Percentiles rank a stretch among this genome's conserved stretches.
These are phyloP conservation scores for Drosophila helvetica DNA, from an alignment of 2,888 invertebrate genomes.

Conservation along the genomic window DNA sequence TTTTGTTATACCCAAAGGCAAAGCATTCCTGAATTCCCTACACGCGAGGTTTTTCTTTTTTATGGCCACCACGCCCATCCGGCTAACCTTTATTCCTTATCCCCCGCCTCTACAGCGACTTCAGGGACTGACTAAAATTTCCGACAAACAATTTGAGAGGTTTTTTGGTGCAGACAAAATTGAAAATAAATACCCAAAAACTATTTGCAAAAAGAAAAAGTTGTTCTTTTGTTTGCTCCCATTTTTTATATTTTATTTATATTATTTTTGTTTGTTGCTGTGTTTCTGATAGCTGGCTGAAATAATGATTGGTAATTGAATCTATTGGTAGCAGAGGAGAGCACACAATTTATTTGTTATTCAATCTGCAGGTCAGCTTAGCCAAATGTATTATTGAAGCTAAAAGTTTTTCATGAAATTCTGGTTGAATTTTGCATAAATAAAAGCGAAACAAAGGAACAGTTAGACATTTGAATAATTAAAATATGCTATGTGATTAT, in stretches of 20 bases:
- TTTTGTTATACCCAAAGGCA: constrained; percentile 11
- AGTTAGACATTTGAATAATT: neutral
- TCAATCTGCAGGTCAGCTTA: constrained; percentile 1
- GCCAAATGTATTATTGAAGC: neutral
- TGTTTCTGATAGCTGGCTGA: constrained; percentile 3
- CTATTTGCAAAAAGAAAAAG: constrained; percentile 36
- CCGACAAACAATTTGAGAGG: constrained; percentile 35
- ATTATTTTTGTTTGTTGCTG: constrained; percentile 9
- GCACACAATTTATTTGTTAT: constrained; percentile 10
- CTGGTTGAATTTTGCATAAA: neutral
- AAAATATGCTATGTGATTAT: constrained; percentile 1
- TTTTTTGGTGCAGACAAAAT: constrained; percentile 29
- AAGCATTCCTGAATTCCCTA: constrained; percentile 17
- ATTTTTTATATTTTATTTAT: neutral
- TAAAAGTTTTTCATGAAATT: constrained; percentile 8
- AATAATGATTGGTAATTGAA: constrained; percentile 44
- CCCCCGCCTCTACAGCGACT: neutral
- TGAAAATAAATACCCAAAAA: constrained; percentile 43
- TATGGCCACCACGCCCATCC: constrained; percentile 3
- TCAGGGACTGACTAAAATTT: constrained; percentile 34
- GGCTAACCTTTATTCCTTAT: neutral
- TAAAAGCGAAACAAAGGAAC: neutral
- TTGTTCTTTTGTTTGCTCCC: neutral
- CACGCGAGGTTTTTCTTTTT: constrained; percentile 27
- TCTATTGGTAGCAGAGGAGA: constrained; percentile 1